These are phyloP conservation scores for Mungos mungo DNA, from an alignment of 2,113 vertebrate species.

Conservation along the genomic window DNA sequence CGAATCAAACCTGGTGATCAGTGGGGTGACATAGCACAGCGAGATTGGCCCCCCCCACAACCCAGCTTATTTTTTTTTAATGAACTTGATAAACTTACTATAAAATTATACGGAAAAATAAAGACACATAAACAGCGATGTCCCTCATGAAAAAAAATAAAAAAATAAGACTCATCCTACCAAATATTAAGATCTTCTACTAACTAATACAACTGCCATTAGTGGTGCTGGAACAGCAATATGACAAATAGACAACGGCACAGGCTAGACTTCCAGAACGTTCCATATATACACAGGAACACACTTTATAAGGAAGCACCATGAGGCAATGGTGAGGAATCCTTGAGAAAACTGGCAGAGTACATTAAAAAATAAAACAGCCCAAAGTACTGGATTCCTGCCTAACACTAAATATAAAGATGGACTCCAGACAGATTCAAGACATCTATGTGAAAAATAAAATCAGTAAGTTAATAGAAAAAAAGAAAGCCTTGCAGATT, in stretches of 20 bases:
- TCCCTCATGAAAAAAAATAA: neutral
- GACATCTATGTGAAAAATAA: neutral
- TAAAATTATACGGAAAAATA: neutral
- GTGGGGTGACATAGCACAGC: neutral
- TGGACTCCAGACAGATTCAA: neutral
- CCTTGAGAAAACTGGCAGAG: neutral
- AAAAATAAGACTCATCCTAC: neutral
- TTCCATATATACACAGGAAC: accelerated
- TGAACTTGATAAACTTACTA: neutral
- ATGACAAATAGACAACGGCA: too few species aligned
- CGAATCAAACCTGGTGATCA: neutral
- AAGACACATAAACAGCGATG: neutral
- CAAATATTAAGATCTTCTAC: neutral
- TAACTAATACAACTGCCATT: neutral
- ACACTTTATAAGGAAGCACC: neutral
- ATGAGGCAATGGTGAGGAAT: neutral
- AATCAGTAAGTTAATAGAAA: neutral
- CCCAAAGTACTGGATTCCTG: neutral
- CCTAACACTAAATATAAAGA: neutral
- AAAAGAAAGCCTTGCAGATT: neutral
- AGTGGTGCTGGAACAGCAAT: neutral
- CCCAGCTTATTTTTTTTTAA: neutral
- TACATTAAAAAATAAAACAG: neutral
- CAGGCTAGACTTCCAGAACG: neutral
- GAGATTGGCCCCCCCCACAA: neutral